Conservation (phyloP, 2,113 vertebrate species). For the Brachionichthys hirsutus region DNA sequence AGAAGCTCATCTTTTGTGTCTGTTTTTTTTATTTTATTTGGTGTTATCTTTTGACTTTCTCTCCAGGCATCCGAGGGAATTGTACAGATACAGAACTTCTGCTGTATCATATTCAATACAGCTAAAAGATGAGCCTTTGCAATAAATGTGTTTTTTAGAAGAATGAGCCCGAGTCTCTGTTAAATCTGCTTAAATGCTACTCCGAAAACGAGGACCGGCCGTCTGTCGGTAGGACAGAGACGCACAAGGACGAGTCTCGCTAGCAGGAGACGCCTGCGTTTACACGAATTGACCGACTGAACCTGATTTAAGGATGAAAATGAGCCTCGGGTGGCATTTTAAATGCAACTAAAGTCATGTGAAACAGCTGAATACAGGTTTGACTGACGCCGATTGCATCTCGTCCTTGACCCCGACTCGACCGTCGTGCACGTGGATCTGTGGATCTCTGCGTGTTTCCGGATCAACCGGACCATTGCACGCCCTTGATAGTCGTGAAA, state of each 20-base stretch:
- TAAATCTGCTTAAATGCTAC: not conserved
- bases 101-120: constrained; percentile 75
- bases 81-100: constrained; percentile 56
- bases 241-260: too few species aligned
- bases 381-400: constrained; percentile 25
- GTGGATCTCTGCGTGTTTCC: constrained; percentile 72
- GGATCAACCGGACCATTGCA: constrained; percentile 86
- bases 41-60: constrained; percentile 34
- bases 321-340: not conserved
- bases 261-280: not conserved
- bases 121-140: constrained; percentile 64
- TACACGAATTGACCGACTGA: too few species aligned
- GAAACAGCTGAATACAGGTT: not conserved
- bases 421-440: not conserved
- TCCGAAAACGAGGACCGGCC: not conserved
- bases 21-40: constrained; percentile 28
- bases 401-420: constrained; percentile 3
- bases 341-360: not conserved
- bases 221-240: too few species aligned
- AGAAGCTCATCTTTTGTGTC: constrained; percentile 32
- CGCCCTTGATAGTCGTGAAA: constrained; percentile 91
- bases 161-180: constrained; percentile 9
- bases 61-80: constrained; percentile 35
- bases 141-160: constrained; percentile 64
- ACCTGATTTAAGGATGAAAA: too few species aligned